A percentile compares a stretch with the other conserved stretches of the same genome.
These are phyloP conservation scores for Rhegmatorhina hoffmannsi DNA, from an alignment of 2,113 vertebrate genomes.

Conservation along the genomic window DNA sequence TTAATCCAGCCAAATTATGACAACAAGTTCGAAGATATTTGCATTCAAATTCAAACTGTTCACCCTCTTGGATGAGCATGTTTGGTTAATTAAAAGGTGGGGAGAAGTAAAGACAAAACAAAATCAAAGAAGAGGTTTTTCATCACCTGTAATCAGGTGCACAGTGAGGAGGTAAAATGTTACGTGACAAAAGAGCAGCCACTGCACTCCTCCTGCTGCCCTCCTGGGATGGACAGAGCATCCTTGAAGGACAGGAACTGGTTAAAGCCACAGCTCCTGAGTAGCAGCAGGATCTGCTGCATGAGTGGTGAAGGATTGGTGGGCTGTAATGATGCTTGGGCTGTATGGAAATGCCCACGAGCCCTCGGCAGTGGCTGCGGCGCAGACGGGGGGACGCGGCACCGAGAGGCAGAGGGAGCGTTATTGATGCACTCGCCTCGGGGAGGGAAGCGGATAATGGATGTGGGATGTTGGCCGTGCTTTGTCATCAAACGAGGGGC, in stretches of 20 bases:
- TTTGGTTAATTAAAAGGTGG: constrained; percentile 52
- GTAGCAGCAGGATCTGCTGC: constrained; percentile 55
- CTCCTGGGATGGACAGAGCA: background rate
- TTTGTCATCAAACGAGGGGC: constrained; percentile 95
- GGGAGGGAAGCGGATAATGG: constrained; percentile 91
- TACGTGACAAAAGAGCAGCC: fast-evolving
- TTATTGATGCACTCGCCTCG: constrained; percentile 97
- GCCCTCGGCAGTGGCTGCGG: constrained; percentile 63
- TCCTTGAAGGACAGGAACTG: constrained; percentile 42
- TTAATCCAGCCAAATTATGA: constrained; percentile 70
- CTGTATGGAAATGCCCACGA: constrained; percentile 74
- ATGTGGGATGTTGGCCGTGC: constrained; percentile 85
- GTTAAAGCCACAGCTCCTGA: constrained; percentile 11
- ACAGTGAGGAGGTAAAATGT: background rate
- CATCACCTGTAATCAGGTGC: too few species aligned
- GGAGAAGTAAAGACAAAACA: background rate
- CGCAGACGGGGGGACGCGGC: constrained; percentile 54
- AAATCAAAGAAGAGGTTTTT: background rate
- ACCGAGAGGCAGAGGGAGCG: constrained; percentile 70
- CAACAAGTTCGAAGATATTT: constrained; percentile 66
- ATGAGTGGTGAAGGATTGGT: constrained; percentile 73
- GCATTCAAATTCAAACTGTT: constrained; percentile 46
- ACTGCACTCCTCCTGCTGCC: fast-evolving
- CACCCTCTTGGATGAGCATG: constrained; percentile 13
- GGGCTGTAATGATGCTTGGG: constrained; percentile 77